Percentiles rank a stretch among this genome's conserved stretches.
Evolutionary conservation across 2,113 vertebrate genomes (phyloP).

Genomic region (Anser brachyrhynchus): DNA sequence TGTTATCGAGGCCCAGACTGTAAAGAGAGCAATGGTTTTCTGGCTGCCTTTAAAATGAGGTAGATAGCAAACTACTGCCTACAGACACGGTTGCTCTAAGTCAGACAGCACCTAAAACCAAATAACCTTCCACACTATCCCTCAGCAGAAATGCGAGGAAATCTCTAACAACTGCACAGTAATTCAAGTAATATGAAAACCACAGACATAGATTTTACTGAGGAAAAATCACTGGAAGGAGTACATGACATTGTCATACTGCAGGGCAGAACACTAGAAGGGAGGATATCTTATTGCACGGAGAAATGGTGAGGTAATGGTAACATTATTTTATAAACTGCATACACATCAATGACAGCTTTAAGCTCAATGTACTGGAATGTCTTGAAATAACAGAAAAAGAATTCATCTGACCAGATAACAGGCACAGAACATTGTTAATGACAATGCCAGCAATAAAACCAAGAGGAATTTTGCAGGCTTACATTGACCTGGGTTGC

Average conservation of each 20-base stretch:
- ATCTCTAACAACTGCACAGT: neutral
- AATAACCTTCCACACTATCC: neutral
- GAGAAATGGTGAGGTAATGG: slow-evolving; percentile 30
- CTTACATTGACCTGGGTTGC: slow-evolving; percentile 15
- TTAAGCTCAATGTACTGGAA: slow-evolving; percentile 4
- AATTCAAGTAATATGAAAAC: slow-evolving; percentile 8
- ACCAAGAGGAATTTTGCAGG: slow-evolving; percentile 29
- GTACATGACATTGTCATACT: neutral
- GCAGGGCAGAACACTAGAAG: neutral
- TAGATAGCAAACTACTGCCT: neutral
- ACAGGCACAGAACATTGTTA: neutral
- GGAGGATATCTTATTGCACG: slow-evolving; percentile 1
- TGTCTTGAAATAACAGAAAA: slow-evolving; percentile 45
- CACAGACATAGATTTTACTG: neutral
- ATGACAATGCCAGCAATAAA: slow-evolving; percentile 33
- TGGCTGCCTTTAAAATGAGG: neutral
- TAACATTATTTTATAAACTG: slow-evolving; percentile 20
- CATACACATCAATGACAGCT: neutral
- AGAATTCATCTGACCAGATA: slow-evolving; percentile 20
- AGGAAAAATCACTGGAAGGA: neutral
- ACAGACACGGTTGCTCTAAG: neutral
- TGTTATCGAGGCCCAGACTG: neutral
- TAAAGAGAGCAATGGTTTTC: neutral
- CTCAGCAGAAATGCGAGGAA: neutral
- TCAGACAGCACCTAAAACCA: neutral